Evolutionary conservation across 2,797 vertebrate species (phyloP).

Genomic region (Acanthiza pusilla): DNA sequence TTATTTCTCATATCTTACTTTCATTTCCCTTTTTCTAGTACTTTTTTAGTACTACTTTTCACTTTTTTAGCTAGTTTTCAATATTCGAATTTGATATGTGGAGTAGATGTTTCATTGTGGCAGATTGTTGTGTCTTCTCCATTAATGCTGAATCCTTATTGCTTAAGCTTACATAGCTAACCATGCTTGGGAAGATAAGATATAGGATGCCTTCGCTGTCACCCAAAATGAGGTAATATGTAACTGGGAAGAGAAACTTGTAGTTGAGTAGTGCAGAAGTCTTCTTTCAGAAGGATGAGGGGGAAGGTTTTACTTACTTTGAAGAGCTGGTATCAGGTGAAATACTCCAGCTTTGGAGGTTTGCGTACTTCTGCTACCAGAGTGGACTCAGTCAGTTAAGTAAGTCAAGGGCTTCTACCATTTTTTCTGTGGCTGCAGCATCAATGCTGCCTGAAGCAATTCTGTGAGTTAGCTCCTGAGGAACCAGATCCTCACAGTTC

Average conservation of each 20-base stretch:
- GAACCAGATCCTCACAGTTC: background rate
- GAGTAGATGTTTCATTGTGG: background rate
- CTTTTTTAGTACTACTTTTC: background rate
- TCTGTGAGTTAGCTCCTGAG: background rate
- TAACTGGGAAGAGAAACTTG: background rate
- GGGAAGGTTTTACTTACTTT: background rate
- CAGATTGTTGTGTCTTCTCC: background rate
- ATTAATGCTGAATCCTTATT: background rate
- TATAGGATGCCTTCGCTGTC: background rate
- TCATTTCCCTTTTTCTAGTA: background rate
- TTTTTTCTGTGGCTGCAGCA: background rate
- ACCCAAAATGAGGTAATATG: rapidly evolving
- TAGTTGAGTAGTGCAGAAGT: background rate
- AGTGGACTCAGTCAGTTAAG: rapidly evolving
- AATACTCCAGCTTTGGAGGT: background rate
- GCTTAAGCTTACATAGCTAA: background rate
- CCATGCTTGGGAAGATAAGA: background rate
- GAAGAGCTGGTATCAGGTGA: background rate
- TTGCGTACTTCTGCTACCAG: background rate
- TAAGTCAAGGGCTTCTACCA: background rate
- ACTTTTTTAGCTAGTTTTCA: background rate
- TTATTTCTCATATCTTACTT: background rate
- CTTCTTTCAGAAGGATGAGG: background rate
- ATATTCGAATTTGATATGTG: background rate
- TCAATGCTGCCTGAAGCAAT: background rate